phyloP scores from a whole-genome alignment of 1,140 invertebrate genomes.

The Cryptotermes secundus region DNA sequence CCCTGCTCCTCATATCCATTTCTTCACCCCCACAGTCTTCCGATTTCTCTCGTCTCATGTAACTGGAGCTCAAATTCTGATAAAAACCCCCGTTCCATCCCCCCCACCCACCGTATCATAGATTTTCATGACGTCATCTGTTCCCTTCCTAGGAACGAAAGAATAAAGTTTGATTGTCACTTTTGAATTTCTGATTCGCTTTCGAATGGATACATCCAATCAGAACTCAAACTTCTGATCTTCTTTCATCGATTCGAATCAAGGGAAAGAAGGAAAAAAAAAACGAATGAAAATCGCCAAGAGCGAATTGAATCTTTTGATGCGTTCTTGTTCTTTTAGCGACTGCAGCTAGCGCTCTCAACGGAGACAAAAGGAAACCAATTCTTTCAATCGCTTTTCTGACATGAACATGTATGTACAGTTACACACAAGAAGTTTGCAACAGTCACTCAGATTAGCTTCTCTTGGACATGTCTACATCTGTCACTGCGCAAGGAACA shows the following conservation, averaged over 20 bases:
- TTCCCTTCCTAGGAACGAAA: conserved; percentile 21
- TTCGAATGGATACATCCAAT: conserved; percentile 34
- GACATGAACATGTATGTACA: conserved; percentile 11
- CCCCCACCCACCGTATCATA: conserved; percentile 14
- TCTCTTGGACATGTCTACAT: too few species aligned
- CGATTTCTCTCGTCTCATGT: not conserved
- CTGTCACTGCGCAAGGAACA: too few species aligned
- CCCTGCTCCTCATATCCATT: not conserved
- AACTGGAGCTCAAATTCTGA: conserved; percentile 23
- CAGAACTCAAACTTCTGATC: conserved; percentile 30
- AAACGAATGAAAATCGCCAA: conserved; percentile 27
- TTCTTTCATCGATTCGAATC: conserved; percentile 30
- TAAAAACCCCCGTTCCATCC: not conserved
- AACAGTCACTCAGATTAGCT: not conserved
- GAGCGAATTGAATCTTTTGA: conserved; percentile 27
- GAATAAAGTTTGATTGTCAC: conserved; percentile 35
- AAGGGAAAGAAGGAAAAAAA: too few species aligned
- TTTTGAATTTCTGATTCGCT: conserved; percentile 35
- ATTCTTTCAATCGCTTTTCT: conserved; percentile 15
- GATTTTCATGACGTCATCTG: conserved; percentile 34
- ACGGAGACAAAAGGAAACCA: conserved; percentile 13
- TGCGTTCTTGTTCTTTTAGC: conserved; percentile 22
- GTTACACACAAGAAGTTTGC: not conserved
- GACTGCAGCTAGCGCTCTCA: conserved; percentile 9
- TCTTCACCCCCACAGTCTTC: too few species aligned